A percentile compares a stretch with the other conserved stretches of the same genome.
These are phyloP conservation scores for Cheirogaleus medius DNA, from an alignment of 2,113 vertebrate species.

Conservation along the genomic window DNA sequence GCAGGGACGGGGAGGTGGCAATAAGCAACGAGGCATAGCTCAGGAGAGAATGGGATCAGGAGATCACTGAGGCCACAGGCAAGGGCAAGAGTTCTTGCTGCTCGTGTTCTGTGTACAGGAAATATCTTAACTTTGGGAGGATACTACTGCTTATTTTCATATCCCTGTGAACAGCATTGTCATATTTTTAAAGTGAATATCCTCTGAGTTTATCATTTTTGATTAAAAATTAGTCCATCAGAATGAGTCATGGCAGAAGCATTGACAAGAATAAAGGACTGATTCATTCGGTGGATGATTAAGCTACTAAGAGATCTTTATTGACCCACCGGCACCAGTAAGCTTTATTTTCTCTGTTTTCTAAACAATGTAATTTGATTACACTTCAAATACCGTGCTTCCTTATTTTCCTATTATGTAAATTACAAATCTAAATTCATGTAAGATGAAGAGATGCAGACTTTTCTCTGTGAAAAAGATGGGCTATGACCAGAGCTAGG, in stretches of 20 bases:
- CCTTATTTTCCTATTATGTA: constrained; percentile 70
- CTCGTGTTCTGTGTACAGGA: not conserved
- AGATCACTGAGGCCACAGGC: not conserved
- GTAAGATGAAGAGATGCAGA: not conserved
- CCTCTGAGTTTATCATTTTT: constrained; percentile 28
- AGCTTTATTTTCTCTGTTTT: constrained; percentile 70
- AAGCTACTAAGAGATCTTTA: constrained; percentile 37
- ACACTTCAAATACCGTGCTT: constrained; percentile 46
- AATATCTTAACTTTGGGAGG: not conserved
- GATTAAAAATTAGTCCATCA: constrained; percentile 45
- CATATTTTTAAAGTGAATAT: not conserved
- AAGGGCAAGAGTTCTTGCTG: not conserved
- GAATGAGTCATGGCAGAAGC: constrained; percentile 57
- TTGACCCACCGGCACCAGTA: constrained; percentile 4
- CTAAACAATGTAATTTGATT: constrained; percentile 74
- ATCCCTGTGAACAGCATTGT: not conserved
- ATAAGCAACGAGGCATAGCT: too few relatives aligned
- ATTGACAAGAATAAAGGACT: constrained; percentile 23
- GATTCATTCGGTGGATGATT: constrained; percentile 50
- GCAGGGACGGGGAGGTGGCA: not conserved
- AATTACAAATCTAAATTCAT: constrained; percentile 62
- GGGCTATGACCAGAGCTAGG: not conserved
- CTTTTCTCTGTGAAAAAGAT: constrained; percentile 32
- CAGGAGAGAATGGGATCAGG: not conserved
- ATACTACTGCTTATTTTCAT: not conserved